A percentile compares a stretch with the other conserved stretches of the same genome.
Conservation (phyloP, 2,113 vertebrate genomes). For the Cynocephalus volans region DNA sequence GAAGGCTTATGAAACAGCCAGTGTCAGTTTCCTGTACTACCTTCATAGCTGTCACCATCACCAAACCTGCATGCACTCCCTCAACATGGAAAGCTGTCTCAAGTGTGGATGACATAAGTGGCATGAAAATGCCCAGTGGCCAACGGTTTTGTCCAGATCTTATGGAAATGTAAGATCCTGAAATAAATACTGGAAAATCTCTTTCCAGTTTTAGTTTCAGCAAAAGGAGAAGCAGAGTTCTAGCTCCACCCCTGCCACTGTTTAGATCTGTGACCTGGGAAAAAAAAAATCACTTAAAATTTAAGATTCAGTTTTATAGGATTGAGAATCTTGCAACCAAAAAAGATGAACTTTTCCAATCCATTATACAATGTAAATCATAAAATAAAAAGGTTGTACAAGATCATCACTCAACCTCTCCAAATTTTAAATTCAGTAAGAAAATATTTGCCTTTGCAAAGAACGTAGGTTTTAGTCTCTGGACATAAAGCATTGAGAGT, state of each 20-base stretch:
- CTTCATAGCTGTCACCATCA: neutral
- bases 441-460: slow-evolving; percentile 55
- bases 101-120: neutral
- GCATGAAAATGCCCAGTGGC: neutral
- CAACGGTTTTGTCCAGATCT: neutral
- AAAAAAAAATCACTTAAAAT: neutral
- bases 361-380: slow-evolving; percentile 1
- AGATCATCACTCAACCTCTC: slow-evolving; percentile 25
- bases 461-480: neutral
- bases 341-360: slow-evolving; percentile 2
- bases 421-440: slow-evolving; percentile 46
- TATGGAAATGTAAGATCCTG: neutral
- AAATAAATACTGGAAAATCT: slow-evolving; percentile 36
- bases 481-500: slow-evolving; percentile 35
- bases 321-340: neutral
- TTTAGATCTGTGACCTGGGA: neutral
- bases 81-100: neutral
- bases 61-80: neutral
- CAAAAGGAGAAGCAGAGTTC: slow-evolving; percentile 9
- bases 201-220: neutral
- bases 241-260: neutral
- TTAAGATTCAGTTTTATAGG: slow-evolving; percentile 28
- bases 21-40: neutral
- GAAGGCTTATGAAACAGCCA: neutral
- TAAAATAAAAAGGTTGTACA: slow-evolving; percentile 8